Base-by-base conservation (phyloP, 1,140 invertebrate genomes). In the Neodiprion lecontei region DNA sequence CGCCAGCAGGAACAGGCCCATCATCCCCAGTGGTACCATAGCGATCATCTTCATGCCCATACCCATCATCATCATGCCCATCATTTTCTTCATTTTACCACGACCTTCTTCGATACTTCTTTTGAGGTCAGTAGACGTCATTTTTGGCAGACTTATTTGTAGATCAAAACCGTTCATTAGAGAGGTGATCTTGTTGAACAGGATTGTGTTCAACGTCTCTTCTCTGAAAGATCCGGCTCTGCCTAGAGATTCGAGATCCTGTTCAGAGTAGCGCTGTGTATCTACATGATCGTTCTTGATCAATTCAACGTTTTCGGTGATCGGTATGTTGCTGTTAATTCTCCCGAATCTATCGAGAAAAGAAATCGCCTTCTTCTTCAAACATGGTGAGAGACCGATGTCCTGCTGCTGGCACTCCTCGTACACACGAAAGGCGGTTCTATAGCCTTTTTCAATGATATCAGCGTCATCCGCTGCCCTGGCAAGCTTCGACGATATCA, bases 71-170 rank as follows among this genome's bases (percentile, higher is more conserved):
- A 95, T 94, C 90, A 94, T 94, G 23, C 92, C 91, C 92, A 95
- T 94, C 93, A 95, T 95, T 76, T 94, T 94, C 90, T 94, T 95
- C 92, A 94, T 93, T 81, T 94, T 94, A 2, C 93, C 92, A 75
- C 92, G 90, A 78, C 93, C 94, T 91, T 95, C 94, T 86, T 95
- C 94, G 40, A 95, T 84, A 9, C 91, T 91, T 40, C 91, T 88
- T 76, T 92, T 91, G 1, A 95, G 84, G 72, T 94, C 92, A n/a
- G 90, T 87, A 1, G 92, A 89, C 1, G 90, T 89, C 8, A 95
- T 88, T 83, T 94, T 93, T 0, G 95, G 94, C 72, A 95, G 87
- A 23, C 91, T 91, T 65, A 96, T 88, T 81, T 94, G 93, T n/a
- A 96, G 82, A 47, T 92, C 93, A 79, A 94, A 93, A 0, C 92